Conservation (phyloP, 2,797 vertebrate species). For the Heliangelus exortis region DNA sequence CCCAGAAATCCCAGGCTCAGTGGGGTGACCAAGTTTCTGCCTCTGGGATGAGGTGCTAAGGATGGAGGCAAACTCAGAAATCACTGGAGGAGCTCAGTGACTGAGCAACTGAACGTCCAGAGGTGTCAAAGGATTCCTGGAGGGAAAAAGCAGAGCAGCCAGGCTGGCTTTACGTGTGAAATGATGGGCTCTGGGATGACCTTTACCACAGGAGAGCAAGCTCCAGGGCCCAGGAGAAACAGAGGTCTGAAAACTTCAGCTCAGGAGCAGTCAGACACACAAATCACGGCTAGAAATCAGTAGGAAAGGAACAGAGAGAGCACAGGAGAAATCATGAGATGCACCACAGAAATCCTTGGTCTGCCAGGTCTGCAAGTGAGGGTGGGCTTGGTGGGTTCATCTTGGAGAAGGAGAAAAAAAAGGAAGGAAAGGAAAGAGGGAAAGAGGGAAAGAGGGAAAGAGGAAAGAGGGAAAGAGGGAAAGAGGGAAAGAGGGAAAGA, state of each 20-base stretch:
- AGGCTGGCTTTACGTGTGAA: not conserved
- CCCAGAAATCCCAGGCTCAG: fast-evolving
- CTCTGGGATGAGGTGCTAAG: fast-evolving
- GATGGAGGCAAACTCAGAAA: not conserved
- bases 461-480: no score
- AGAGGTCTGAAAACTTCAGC: not conserved
- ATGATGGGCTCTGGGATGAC: not conserved
- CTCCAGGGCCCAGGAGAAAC: slow-evolving; percentile 1
- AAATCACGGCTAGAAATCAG: not conserved
- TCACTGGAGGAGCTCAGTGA: not conserved
- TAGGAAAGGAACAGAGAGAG: not conserved
- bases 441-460: no score
- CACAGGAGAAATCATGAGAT: not conserved
- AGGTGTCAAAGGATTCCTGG: not conserved
- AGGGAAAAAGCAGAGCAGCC: not conserved
- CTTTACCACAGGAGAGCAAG: not conserved
- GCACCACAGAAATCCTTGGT: not conserved
- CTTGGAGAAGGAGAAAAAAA: no score
- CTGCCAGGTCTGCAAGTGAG: not conserved
- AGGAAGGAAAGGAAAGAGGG: no score
- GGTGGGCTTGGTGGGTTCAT: not conserved
- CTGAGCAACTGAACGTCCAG: fast-evolving
- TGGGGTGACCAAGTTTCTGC: not conserved
- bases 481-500: no score
- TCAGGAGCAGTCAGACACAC: not conserved